phyloP scores from a whole-genome alignment of 2,113 vertebrate species.

The Peromyscus californicus region DNA sequence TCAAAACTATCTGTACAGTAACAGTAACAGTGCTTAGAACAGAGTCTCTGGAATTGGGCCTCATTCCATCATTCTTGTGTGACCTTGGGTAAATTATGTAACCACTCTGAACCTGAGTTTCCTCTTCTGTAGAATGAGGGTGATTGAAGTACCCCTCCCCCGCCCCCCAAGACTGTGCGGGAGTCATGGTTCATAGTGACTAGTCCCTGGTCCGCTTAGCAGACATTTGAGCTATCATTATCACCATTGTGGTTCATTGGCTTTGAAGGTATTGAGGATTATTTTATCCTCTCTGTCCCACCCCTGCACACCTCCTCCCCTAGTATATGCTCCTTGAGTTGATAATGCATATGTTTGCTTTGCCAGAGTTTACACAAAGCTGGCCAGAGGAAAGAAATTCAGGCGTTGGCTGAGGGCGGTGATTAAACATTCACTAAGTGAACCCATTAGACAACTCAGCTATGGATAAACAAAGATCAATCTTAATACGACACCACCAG shows the following conservation, averaged over 20 bases:
- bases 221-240: accelerated
- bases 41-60: not conserved
- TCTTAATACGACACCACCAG: not conserved
- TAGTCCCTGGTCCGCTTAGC: not conserved
- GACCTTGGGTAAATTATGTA: not conserved
- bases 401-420: not conserved
- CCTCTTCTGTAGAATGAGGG: not conserved
- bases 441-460: not conserved
- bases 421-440: not conserved
- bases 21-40: not conserved
- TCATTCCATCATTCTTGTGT: not conserved
- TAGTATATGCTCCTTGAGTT: conserved; percentile 3
- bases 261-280: not conserved
- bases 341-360: conserved; percentile 6
- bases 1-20: not conserved
- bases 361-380: not conserved
- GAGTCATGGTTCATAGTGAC: accelerated
- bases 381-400: conserved; percentile 40
- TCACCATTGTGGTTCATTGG: not conserved
- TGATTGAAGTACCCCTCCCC: not conserved
- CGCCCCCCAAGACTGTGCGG: accelerated
- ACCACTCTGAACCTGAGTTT: not conserved
- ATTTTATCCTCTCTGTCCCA: not conserved
- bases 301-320: not conserved
- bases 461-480: not conserved